Conservation (phyloP, 2,797 vertebrate genomes). For the Odontamblyopus lacepedii region DNA sequence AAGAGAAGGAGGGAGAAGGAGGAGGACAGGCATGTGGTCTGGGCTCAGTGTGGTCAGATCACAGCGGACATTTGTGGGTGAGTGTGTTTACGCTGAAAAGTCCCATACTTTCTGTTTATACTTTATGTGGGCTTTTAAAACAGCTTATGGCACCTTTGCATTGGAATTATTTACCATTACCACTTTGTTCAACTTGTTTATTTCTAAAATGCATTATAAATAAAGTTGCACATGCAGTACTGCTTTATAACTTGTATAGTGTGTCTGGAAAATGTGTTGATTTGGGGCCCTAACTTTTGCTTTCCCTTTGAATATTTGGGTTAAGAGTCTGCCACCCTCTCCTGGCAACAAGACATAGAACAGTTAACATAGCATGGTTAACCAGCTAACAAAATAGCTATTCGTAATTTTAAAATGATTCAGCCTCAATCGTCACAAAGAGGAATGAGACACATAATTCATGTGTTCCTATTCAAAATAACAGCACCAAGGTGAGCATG, state of each 20-base stretch:
- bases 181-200: neutral
- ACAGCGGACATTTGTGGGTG: neutral
- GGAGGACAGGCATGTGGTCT: neutral
- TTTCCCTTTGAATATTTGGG: neutral
- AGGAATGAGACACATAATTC: too few species aligned
- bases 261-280: too few species aligned
- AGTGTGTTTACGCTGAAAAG: neutral
- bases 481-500: too few species aligned
- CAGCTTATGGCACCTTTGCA: neutral
- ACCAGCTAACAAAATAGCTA: too few species aligned
- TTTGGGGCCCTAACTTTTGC: too few species aligned
- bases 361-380: neutral
- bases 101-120: neutral
- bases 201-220: too few species aligned
- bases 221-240: too few species aligned
- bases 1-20: neutral
- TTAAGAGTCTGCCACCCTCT: neutral
- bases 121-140: neutral
- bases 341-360: neutral
- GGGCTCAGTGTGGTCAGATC: constrained; percentile 1
- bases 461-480: too few species aligned
- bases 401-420: too few species aligned
- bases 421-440: too few species aligned
- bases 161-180: neutral
- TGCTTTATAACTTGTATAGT: too few species aligned